Evolutionary conservation across 37 sponge, comb jelly and placozoan genomes (phyloP), one percentile per base, ranked within the genome.

Genomic region (Bolinopsis microptera): DNA sequence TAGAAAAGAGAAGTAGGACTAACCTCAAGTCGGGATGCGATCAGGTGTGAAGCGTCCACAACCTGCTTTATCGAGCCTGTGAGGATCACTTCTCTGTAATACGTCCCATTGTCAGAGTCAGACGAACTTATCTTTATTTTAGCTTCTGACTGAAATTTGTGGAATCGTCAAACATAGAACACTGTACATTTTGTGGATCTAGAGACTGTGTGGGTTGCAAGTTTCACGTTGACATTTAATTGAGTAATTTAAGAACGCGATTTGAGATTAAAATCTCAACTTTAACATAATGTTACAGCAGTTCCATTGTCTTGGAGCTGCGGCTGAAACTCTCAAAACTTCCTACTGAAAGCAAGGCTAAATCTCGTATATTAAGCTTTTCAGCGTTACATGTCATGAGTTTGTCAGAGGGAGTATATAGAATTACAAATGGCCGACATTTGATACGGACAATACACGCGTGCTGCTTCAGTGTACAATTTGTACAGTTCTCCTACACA

Each of bases 91-190:
- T 77, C 80, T 77, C 80, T 77, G 80, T 77, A 77, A 36, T 77
- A 77, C 3, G 80, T 77, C 33, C 80, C 80, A 77, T 32, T 77
- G 80, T 77, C 80, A 1, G 80, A 32, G 37, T 77, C 80, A 16
- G 80, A 77, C 80, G 80, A 77, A 18, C 80, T 77, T 32, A 77
- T 77, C 80, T 77, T 77, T 32, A 77, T 77, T 36, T 77, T 77
- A 3, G 80, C 80, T 34, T 77, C 80, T 32, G 80, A 77, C 80
- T 77, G 80, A 48, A 48, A 48, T 48, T n/a, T n/a, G n/a, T n/a
- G n/a, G n/a, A n/a, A n/a, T n/a, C n/a, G n/a, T n/a, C n/a, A n/a
- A 67, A 67, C 68, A 67, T 67, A 22, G 68, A 22, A 67, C 68
- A 67, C 68, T 67, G 68, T 67, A 67, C 68, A 67, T 22, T 67